These are phyloP conservation scores for Aleadryas rufinucha DNA, from an alignment of 2,113 vertebrate genomes.

Conservation along the genomic window DNA sequence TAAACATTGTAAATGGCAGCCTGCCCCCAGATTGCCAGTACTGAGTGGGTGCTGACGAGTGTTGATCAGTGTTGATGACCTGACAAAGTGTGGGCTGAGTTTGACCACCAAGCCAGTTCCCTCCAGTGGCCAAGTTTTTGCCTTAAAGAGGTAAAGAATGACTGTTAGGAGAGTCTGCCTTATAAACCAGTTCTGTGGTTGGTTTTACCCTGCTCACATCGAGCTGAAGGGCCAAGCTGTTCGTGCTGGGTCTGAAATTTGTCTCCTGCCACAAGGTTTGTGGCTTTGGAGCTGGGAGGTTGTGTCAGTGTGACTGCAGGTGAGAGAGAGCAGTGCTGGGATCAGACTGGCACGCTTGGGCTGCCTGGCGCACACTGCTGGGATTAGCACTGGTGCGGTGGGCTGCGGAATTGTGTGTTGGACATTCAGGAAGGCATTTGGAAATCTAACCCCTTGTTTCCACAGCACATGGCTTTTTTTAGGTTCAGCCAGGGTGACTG, in stretches of 20 bases:
- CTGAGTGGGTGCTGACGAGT: not conserved
- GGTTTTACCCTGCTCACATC: not conserved
- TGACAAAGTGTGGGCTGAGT: not conserved
- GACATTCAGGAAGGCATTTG: not conserved
- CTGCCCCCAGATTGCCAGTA: not conserved
- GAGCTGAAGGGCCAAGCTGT: not conserved
- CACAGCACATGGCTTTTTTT: not conserved
- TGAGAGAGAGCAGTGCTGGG: not conserved
- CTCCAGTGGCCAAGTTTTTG: not conserved
- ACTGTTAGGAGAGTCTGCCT: not conserved
- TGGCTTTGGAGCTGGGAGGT: not conserved
- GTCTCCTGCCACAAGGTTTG: not conserved
- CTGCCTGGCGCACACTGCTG: not conserved
- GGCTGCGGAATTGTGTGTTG: not conserved
- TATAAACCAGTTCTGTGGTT: not conserved
- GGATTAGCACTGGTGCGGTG: not conserved
- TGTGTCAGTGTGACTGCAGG: not conserved
- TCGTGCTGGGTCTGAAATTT: not conserved
- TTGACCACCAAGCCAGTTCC: not conserved
- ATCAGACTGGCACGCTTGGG: fast-evolving
- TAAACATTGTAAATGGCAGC: not conserved
- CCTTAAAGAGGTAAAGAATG: not conserved
- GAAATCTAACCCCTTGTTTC: not conserved
- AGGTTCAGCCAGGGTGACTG: not conserved
- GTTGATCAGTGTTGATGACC: not conserved